Evolutionary conservation across 2,113 vertebrate species (phyloP).

Genomic region (Oryzias melastigma): DNA sequence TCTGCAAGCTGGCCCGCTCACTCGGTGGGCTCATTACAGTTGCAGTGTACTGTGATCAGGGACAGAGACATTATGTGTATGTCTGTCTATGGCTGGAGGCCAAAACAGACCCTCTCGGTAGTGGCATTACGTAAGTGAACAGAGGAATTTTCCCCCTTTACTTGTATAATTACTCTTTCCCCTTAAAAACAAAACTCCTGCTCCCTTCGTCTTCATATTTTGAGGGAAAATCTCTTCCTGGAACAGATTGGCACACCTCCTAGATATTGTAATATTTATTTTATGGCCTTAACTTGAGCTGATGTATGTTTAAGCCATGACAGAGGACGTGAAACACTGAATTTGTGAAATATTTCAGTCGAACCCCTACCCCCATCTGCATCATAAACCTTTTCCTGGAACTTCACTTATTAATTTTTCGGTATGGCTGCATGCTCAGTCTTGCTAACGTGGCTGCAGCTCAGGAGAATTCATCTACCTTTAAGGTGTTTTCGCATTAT

Average conservation of each 20-base stretch:
- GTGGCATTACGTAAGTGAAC: constrained; percentile 65
- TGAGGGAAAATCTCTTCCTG: neutral
- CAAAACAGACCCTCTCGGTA: constrained; percentile 59
- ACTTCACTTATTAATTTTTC: too few species aligned
- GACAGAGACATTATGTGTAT: constrained; percentile 26
- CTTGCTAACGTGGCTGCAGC: neutral
- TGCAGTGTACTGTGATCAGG: constrained; percentile 33
- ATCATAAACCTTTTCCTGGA: constrained; percentile 56
- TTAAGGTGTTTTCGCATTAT: constrained; percentile 24
- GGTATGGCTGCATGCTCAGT: too few species aligned
- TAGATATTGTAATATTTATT: neutral
- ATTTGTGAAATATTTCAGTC: neutral
- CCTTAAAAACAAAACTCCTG: constrained; percentile 39
- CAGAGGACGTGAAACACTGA: constrained; percentile 12
- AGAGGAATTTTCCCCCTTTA: constrained; percentile 61
- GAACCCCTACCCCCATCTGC: neutral
- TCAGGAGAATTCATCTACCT: constrained; percentile 2
- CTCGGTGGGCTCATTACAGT: constrained; percentile 44
- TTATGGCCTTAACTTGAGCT: neutral
- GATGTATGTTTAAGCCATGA: constrained; percentile 1
- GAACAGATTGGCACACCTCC: neutral
- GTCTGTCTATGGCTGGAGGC: constrained; percentile 51
- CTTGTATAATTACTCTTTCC: constrained; percentile 47
- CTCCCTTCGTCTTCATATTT: constrained; percentile 19
- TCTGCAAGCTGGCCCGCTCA: constrained; percentile 38